Base-by-base conservation (phyloP, 2,888 invertebrate genomes). In the Drosophila sordidula region DNA sequence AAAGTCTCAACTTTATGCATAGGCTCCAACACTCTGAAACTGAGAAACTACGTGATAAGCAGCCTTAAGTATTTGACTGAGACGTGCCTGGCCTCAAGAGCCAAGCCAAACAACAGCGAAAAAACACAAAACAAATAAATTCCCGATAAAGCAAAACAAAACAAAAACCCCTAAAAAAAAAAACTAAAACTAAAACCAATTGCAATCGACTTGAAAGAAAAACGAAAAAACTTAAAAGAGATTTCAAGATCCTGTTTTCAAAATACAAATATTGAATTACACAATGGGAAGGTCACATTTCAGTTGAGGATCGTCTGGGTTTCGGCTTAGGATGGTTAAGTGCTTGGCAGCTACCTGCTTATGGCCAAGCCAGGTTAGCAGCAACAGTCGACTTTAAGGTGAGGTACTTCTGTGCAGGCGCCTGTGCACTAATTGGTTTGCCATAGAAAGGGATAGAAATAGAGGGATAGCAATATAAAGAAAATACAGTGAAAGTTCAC, bases 181-280 rank as follows among this genome's bases (percentile, higher is more conserved):
- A 18, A 18, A 18, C 18, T 18, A 18, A 18, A 18, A 18, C 18
- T 18, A 69, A 79, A 81, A 58, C 67, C 70, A 75, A 74, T 66
- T 77, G 63, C 71, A 76, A 73, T 70, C 63, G 50, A 74, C 50
- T 47, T 29, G 14, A 57, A 50, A 50, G 42, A 56, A 64, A 62
- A 74, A 34, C 34, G 12, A 34, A 32, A 32, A 29, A 34, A 34
- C 4, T 34, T 12, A 34, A 46, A 56, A 63, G 51, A 67, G 46
- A 51, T 54, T 47, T 55, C 22, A 75, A 69, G 71, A 82, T 82
- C 82, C 81, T 81, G 82, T 79, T 79, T 70, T 71, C 44, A 25
- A 62, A 67, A 73, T n/a, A 71, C 68, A 75, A 85, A 84, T 83
- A 83, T 83, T 84, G 79, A 81, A 81, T 83, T 83, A 84, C 83